Evolutionary conservation across 2,797 vertebrate genomes (phyloP), one percentile per base, ranked within the genome.

Genomic region (Aphelocoma californica): DNA sequence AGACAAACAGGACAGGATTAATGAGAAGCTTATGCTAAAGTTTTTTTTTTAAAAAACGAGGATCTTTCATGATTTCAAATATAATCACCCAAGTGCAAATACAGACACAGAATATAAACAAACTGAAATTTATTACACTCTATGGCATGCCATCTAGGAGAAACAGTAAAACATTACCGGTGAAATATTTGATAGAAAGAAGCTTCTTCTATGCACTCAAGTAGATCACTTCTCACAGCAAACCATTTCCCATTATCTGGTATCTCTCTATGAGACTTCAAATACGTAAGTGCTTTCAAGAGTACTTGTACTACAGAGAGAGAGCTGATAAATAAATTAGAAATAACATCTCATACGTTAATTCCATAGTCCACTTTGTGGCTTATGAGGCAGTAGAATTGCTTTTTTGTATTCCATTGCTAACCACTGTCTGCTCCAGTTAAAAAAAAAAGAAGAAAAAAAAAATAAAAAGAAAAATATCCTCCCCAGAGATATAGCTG

Each of bases 1-100:
- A 99, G 99, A 98, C 98, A 99, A 99, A 99, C 98, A 99, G 98
- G 98, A 98, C 96, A 98, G 98, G 98, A 99, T 99, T 99, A 98
- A 98, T 98, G 97, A 97, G 97, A 97, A 98, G 97, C 97, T 98
- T 98, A 98, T 95, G 93, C 94, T 97, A 36, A 88, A 98, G 95
- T 98, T 96, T 97, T 91, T 96, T 97, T 97, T 73, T 73, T 87
- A 17, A 95, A 98, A 96, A 97, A 95, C 28, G 40, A 93, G 82
- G 71, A 97, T 97, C 97, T 98, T 97, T 92, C 96, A 96, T 96
- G 96, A 97, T 97, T 98, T 98, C 97, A 97, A 97, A 97, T 97
- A 97, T 97, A 97, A 98, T 98, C 97, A 97, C 95, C 95, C 95
- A 97, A 97, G 96, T 97, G 97, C 96, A 98, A 98, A 98, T 96